Conservation (phyloP, 2,888 invertebrate species). For the Hanleya hanleyi region DNA sequence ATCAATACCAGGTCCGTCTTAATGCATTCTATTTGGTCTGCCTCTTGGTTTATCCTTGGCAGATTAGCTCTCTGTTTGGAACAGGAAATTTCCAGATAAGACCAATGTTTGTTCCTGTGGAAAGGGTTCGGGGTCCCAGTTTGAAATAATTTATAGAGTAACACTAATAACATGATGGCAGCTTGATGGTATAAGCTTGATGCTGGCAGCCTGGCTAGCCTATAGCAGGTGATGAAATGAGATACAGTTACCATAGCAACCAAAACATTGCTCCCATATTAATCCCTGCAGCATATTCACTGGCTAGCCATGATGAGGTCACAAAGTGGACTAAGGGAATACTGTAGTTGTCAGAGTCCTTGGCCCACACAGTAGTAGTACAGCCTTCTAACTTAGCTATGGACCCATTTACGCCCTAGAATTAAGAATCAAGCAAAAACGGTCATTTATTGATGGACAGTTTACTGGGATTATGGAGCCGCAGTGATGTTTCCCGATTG, state of each 20-base stretch:
- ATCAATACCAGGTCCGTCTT: background rate
- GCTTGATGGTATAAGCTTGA: background rate
- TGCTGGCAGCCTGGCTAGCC: background rate
- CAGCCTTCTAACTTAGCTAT: background rate
- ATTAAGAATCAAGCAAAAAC: background rate
- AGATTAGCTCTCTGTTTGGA: too few species aligned
- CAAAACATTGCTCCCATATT: conserved; percentile 5
- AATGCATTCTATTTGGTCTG: too few species aligned
- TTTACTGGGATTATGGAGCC: too few species aligned
- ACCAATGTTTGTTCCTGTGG: too few species aligned
- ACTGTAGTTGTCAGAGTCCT: background rate
- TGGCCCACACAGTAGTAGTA: background rate
- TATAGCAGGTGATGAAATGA: background rate
- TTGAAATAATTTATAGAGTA: too few species aligned
- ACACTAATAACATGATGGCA: too few species aligned
- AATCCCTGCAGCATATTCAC: background rate
- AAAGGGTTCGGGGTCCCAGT: too few species aligned
- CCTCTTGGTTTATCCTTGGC: too few species aligned
- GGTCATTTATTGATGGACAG: background rate
- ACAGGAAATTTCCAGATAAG: too few species aligned
- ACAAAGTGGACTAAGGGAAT: background rate
- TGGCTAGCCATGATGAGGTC: background rate
- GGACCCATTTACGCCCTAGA: background rate
- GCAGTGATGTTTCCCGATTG: too few species aligned
- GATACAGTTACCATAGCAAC: conserved; percentile 6